phyloP scores from a whole-genome alignment of 2,888 invertebrate species.

The Drepana falcataria region DNA sequence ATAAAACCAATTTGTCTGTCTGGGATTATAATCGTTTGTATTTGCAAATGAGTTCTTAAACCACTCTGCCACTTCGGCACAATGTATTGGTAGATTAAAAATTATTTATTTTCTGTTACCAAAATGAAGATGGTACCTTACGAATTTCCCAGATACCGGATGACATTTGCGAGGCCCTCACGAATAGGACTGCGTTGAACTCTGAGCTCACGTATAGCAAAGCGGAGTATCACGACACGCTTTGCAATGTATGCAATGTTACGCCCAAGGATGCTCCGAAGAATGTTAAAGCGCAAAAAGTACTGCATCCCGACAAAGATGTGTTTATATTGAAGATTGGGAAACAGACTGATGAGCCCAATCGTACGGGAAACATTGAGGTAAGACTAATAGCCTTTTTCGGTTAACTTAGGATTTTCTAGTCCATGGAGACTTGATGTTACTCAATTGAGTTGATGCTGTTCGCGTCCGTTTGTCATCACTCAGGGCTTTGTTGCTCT shows the following conservation, averaged over 20 bases:
- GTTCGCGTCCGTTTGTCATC: too few species aligned
- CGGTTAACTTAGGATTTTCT: too few species aligned
- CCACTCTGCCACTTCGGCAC: too few species aligned
- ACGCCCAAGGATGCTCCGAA: slow-evolving; percentile 73
- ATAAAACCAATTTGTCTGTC: too few species aligned
- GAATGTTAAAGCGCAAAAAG: slow-evolving; percentile 77
- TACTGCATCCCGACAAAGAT: slow-evolving; percentile 83
- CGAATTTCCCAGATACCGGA: slow-evolving; percentile 53
- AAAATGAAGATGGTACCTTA: too few species aligned
- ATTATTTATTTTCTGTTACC: too few species aligned
- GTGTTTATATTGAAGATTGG: slow-evolving; percentile 86
- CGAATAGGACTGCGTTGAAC: slow-evolving; percentile 52
- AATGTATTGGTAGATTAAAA: too few species aligned
- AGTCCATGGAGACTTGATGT: too few species aligned
- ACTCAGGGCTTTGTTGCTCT: too few species aligned
- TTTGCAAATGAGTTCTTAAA: too few species aligned
- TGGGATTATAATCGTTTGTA: too few species aligned
- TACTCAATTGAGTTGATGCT: too few species aligned
- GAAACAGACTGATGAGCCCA: slow-evolving; percentile 81
- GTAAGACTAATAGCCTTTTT: slow-evolving; percentile 38
- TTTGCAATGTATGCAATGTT: slow-evolving; percentile 49
- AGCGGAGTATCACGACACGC: slow-evolving; percentile 36
- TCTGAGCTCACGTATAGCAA: slow-evolving; percentile 57
- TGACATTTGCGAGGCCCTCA: slow-evolving; percentile 62
- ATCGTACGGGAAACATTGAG: slow-evolving; percentile 82